Percentiles rank a stretch among this genome's conserved stretches.
Conservation (phyloP, 2,888 invertebrate genomes). For the Caenorhabditis imperialis region DNA sequence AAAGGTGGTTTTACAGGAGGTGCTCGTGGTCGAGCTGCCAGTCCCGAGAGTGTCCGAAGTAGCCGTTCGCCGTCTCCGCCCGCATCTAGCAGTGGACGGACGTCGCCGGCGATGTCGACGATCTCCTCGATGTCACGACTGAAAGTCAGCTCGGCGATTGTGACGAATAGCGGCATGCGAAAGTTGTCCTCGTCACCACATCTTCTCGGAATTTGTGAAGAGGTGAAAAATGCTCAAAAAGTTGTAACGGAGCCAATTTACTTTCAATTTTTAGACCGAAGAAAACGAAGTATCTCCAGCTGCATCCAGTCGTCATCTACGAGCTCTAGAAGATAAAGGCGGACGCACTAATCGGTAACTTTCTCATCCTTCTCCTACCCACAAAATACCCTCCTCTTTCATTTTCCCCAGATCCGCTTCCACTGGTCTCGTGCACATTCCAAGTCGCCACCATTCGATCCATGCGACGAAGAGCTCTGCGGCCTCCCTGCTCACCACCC, state of each 20-base stretch:
- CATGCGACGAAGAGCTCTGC: slow-evolving; percentile 60
- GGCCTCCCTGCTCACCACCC: slow-evolving; percentile 43
- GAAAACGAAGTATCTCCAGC: slow-evolving; percentile 35
- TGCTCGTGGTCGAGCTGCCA: slow-evolving; percentile 70
- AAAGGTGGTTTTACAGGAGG: slow-evolving; percentile 39
- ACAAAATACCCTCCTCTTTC: slow-evolving; percentile 3
- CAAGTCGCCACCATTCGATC: slow-evolving; percentile 53
- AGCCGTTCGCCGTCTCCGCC: slow-evolving; percentile 74
- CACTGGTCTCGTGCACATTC: slow-evolving; percentile 60
- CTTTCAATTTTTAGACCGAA: slow-evolving; percentile 28
- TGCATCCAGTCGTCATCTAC: slow-evolving; percentile 22
- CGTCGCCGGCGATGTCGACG: slow-evolving; percentile 63
- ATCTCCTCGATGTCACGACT: slow-evolving; percentile 67
- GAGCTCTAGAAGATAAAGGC: slow-evolving; percentile 32
- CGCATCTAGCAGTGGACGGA: slow-evolving; percentile 71
- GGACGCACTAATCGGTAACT: slow-evolving; percentile 41
- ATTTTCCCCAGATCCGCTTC: slow-evolving; percentile 56
- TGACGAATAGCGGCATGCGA: slow-evolving; percentile 72
- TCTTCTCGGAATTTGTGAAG: slow-evolving; percentile 67
- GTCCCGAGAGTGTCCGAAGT: slow-evolving; percentile 74
- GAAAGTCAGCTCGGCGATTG: slow-evolving; percentile 66
- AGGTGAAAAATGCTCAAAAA: slow-evolving; percentile 69
- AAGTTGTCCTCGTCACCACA: slow-evolving; percentile 78
- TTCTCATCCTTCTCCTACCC: background rate
- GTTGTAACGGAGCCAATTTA: background rate